Evolutionary conservation across 2,888 invertebrate species (phyloP).

Genomic region (Myopa tessellatipennis): DNA sequence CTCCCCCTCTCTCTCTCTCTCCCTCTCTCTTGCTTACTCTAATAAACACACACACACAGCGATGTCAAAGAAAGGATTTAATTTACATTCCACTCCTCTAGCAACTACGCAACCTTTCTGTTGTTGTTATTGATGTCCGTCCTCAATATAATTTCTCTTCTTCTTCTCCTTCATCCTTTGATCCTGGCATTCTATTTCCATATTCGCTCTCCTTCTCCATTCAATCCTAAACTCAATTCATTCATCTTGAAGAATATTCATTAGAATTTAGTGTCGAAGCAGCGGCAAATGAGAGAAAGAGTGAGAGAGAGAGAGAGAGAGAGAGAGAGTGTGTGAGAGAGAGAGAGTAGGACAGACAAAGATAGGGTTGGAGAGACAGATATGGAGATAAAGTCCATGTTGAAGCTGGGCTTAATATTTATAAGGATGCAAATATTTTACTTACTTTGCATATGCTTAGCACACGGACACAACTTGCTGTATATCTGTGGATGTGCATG

Average conservation of each 20-base stretch:
- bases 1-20: not conserved
- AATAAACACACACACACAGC: constrained; percentile 11
- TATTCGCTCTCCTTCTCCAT: constrained; percentile 23
- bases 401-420: constrained; percentile 57
- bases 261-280: constrained; percentile 51
- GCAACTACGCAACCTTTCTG: not conserved
- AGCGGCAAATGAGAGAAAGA: not conserved
- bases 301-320: not conserved
- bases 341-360: not conserved
- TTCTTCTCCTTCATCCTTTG: constrained; percentile 9
- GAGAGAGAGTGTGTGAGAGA: constrained; percentile 36
- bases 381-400: constrained; percentile 16
- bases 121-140: not conserved
- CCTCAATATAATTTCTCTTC: not conserved
- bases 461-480: constrained; percentile 37
- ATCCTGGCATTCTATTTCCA: constrained; percentile 1
- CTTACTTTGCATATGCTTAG: constrained; percentile 66
- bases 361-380: not conserved
- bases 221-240: constrained; percentile 44
- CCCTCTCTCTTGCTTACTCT: not conserved
- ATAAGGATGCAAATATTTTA: constrained; percentile 67
- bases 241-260: constrained; percentile 61
- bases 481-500: not conserved
- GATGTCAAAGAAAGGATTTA: constrained; percentile 49
- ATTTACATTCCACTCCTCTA: constrained; percentile 48